Base-by-base conservation (phyloP, 1,140 invertebrate species). In the Pristionchus pacificus region DNA sequence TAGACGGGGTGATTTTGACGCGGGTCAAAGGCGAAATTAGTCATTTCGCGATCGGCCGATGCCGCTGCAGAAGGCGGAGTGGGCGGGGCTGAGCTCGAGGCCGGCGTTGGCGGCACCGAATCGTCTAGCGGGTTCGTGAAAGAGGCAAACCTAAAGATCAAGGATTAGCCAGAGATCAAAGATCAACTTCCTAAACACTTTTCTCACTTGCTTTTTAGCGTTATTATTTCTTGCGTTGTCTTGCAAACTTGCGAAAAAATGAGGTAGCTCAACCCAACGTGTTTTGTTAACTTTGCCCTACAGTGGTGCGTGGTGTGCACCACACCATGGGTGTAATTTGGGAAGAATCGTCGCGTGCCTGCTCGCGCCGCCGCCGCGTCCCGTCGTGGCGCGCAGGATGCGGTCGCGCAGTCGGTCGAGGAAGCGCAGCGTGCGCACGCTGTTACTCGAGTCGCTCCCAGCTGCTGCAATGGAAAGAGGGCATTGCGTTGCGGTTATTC, bases 371-470 rank as follows among this genome's bases (percentile, higher is more conserved):
- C 65, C 71, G 1, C 58, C 65, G 58, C 65, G 65, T 68, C 2
- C 58, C 68, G 29, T 58, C 55, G 29, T 61, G 32, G 32, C 68
- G 6, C 55, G 31, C 33, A 32, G 61, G 15, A 73, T 13, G 57
- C 71, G 63, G 60, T 73, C 71, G 28, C 71, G 65, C 33, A 70
- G 28, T n/a, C 62, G 57, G 61, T 73, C 71, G 24, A 73, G 67
- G 3, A 32, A 57, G 1, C 59, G 25, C 27, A 73, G 71, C 25
- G 71, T 66, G 1, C 71, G 60, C 0, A 73, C 55, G 2, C 55
- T 66, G 32, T 66, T 68, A 73, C 58, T 59, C 60, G 71, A 73
- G 71, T 73, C 71, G 71, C 57, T 73, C 65, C 71, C 71, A 73
- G 65, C 71, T 66, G 60, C 71, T 73, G 38, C 6, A 60, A 68